A percentile compares a stretch with the other conserved stretches of the same genome.
These are phyloP conservation scores for Ylistrum balloti DNA, from an alignment of 1,140 invertebrate genomes.

Conservation along the genomic window DNA sequence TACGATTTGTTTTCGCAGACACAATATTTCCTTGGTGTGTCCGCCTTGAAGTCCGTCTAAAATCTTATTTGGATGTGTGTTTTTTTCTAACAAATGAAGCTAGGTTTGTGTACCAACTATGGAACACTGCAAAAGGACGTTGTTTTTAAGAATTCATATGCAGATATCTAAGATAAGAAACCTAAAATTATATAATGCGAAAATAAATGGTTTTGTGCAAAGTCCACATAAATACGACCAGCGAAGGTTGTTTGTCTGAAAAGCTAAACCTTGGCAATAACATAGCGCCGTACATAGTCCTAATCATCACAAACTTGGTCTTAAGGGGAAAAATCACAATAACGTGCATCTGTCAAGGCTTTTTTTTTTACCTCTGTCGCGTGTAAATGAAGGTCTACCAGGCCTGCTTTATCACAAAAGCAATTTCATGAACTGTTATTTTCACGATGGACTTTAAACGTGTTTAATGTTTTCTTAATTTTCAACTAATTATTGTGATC, in stretches of 20 bases:
- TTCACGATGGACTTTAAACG: not conserved
- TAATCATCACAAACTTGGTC: slow-evolving; percentile 38
- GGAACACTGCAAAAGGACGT: too few relatives aligned
- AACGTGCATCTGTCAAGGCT: not conserved
- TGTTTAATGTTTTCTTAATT: not conserved
- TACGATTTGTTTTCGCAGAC: too few relatives aligned
- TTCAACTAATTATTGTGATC: too few relatives aligned
- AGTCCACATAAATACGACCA: not conserved
- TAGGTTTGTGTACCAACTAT: too few relatives aligned
- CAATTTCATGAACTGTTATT: not conserved
- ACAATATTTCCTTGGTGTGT: too few relatives aligned
- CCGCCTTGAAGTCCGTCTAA: too few relatives aligned
- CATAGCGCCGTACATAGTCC: not conserved
- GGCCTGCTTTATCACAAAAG: not conserved
- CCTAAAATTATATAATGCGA: too few relatives aligned
- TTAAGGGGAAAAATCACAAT: not conserved
- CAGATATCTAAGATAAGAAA: too few relatives aligned
- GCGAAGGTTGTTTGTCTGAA: not conserved
- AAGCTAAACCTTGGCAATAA: not conserved
- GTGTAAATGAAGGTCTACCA: not conserved
- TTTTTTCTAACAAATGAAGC: too few relatives aligned
- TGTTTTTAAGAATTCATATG: too few relatives aligned
- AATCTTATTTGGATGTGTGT: too few relatives aligned
- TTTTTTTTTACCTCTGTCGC: not conserved
- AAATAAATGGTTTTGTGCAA: not conserved